Base-by-base conservation (phyloP, 2,888 invertebrate species). In the Tipula lateralis region DNA sequence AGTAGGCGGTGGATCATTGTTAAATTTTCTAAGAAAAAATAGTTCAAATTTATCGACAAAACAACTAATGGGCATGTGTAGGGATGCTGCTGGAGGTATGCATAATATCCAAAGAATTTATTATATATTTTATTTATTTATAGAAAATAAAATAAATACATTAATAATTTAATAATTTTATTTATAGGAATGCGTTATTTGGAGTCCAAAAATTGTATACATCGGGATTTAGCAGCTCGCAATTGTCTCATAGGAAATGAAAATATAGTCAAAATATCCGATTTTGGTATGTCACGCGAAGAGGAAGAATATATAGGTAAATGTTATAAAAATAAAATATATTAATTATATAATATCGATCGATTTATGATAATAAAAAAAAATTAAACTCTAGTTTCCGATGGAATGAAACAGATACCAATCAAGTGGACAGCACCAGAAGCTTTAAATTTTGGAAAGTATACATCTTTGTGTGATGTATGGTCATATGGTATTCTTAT, bases 381-480 rank as follows among this genome's bases (percentile, higher is more conserved):
- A 13, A n/a, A 84, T 50, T 29, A 29, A 29, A 16, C 84, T 85
- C 66, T 84, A 90, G 98, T 98, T 80, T 97, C 98, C 2, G 98
- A 98, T 87, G 98, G 98, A 39, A 97, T 98, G 96, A 98, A 99
- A 91, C 98, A 98, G 91, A 98, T 99, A 87, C 98, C 99, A 0
- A 98, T 99, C 86, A 99, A 99, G 90, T 99, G 99, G 99, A 99
- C 98, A 0, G 98, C 98, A 1, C 99, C 99, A 0, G 98, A 98
- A 91, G 98, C 98, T 1, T 91, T 98, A 12, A 97, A 98, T 91
- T 98, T 96, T 89, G 98, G 98, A 94, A 97, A 97, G 92, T 98
- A 98, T 90, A 98, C 98, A 9, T 95, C 97, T 0, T 91, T 98
- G 6, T 98, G 98, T 90, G 98, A 99, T 91, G 97, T 99, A 83